Base-by-base conservation (phyloP, 1,140 invertebrate genomes). In the Coboldia fuscipes region DNA sequence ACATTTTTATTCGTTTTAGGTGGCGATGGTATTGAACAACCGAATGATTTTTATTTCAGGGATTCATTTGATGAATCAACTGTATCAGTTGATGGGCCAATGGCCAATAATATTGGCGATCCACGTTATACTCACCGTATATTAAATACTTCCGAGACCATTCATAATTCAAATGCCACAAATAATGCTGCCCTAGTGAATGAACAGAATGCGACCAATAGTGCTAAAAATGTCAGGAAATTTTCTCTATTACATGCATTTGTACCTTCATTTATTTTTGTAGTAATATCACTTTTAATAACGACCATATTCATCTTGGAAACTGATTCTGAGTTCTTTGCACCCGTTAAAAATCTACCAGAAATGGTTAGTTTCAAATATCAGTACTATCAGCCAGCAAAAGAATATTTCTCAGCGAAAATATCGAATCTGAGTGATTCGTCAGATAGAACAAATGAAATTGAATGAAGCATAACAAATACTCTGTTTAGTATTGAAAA, bases 301-400 rank as follows among this genome's bases (percentile, higher is more conserved):
- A 57, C 65, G 8, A 66, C 71, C 4, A 54, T 80, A 16, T 46
- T 80, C 16, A 54, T 84, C 20, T 69, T 80, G 51, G 74, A 82
- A 54, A 75, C 73, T 10, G 77, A 85, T 48, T 68, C 69, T 45
- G 65, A 73, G 24, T 44, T 74, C 3, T 68, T 85, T 36, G 66
- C 68, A 27, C 61, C 59, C 13, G 46, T 85, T 28, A 65, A 75
- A n/a, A 70, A 71, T 43, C 67, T 71, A 43, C 81, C 80, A 13
- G 79, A 85, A 58, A 72, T 85, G 56, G 63, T 78, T 18, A 67
- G 74, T 31, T 61, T 85, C 29, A 67, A 72, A 38, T 70, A 72
- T 45, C 73, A 82, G 45, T 81, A 84, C 51, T 86, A 86, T 54
- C 69, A 75, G 46, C 80, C 81, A 6, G 61, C 77, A 16, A 84